phyloP scores from a whole-genome alignment of 2,888 invertebrate genomes.

The Cotesia congregata region DNA sequence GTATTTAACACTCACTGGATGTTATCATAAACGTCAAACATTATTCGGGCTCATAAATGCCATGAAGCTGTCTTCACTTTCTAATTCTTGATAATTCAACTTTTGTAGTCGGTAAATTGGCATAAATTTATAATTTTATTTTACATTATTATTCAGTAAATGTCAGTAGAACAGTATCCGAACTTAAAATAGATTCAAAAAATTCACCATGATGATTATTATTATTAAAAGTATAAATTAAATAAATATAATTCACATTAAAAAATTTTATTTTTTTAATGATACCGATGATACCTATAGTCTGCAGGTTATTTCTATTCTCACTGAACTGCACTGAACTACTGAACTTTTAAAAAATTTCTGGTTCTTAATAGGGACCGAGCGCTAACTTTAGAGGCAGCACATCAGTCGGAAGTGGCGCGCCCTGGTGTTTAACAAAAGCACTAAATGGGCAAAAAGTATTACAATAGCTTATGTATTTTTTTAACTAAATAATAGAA shows the following conservation, averaged over 20 bases:
- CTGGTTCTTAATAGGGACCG: background rate
- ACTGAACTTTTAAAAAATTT: background rate
- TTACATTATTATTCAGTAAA: too few species aligned
- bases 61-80: slow-evolving; percentile 8
- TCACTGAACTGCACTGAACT: background rate
- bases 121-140: background rate
- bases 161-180: too few species aligned
- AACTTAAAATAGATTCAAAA: too few species aligned
- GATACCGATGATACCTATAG: background rate
- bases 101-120: background rate
- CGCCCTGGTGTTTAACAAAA: too few species aligned
- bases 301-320: background rate
- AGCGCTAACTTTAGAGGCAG: too few species aligned
- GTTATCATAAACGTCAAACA: slow-evolving; percentile 14
- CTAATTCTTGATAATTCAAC: background rate
- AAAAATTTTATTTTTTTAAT: background rate
- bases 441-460: too few species aligned
- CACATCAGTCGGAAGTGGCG: too few species aligned
- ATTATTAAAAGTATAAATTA: too few species aligned
- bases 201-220: too few species aligned
- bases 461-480: too few species aligned
- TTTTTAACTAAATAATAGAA: too few species aligned
- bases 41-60: background rate
- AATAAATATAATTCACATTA: background rate
- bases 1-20: too few species aligned